phyloP scores from a whole-genome alignment of 2,113 vertebrate species.

The Phocoena phocoena region DNA sequence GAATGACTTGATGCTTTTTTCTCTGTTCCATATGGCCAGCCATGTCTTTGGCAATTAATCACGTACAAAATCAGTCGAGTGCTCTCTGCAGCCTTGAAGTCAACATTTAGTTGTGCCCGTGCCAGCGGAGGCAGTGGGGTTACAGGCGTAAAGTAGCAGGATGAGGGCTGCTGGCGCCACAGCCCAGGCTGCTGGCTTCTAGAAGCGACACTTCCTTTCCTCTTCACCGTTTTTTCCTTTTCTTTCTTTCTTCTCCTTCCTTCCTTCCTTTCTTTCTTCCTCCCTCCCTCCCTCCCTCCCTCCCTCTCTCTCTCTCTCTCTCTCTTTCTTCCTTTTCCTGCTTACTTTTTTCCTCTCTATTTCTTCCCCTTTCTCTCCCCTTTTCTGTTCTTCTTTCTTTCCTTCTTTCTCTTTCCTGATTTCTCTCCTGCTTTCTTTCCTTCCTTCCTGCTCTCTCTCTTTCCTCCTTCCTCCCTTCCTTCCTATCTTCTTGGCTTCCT shows the following conservation, averaged over 20 bases:
- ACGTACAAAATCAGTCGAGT: constrained; percentile 86
- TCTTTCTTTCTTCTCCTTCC: no score
- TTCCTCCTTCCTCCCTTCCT: constrained; percentile 33
- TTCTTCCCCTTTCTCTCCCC: neutral
- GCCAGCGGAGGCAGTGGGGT: constrained; percentile 84
- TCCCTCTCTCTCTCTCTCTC: neutral
- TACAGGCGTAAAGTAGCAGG: constrained; percentile 82
- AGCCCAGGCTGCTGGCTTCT: constrained; percentile 87
- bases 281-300: neutral
- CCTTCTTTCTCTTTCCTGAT: constrained; percentile 11
- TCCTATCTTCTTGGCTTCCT: constrained; percentile 62
- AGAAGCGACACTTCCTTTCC: constrained; percentile 84
- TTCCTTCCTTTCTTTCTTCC: neutral
- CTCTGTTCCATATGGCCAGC: constrained; percentile 90
- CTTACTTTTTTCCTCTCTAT: neutral
- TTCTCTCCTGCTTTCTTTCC: neutral
- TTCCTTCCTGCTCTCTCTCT: neutral
- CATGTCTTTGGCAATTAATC: constrained; percentile 91
- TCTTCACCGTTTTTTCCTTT: constrained; percentile 33
- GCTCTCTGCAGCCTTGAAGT: constrained; percentile 88
- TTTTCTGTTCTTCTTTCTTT: neutral
- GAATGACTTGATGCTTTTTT: constrained; percentile 91
- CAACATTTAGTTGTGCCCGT: constrained; percentile 87
- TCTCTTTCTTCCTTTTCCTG: constrained; percentile 32
- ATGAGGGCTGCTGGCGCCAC: constrained; percentile 83